Evolutionary conservation across 2,888 invertebrate genomes (phyloP), one percentile per base, ranked within the genome.

Genomic region (Drosophila nr. medialis): DNA sequence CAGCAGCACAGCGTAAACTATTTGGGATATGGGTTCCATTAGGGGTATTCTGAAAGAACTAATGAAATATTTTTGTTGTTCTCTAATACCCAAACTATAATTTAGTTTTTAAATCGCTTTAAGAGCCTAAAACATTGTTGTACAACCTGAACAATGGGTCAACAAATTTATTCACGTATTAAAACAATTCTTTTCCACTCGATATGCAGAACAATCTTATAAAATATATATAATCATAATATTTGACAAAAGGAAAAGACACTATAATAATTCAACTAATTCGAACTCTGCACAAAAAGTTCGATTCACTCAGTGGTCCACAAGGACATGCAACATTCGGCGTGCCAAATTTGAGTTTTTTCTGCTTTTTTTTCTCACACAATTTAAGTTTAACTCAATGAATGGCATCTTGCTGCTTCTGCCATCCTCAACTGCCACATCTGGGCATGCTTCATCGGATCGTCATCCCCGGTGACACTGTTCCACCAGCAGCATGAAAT

Each of bases 371-470:
- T 21, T 15, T 21, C 11, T 13, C 3, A 7, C 27, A 11, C 24
- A 55, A 13, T 38, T 51, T 13, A 3, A 40, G n/a, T 21, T 53
- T 32, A 51, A 32, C 51, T 55, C 3, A 29, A 21, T 34, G 34
- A 55, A 18, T 38, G 27, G 21, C 36, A 50, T 15, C n/a, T n/a
- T 24, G 38, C 2, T 6, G 8, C 30, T 7, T 29, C 21, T 11
- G 18, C 30, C 18, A 13, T 30, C 24, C 13, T 29, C 18, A 6
- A 6, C 10, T 38, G 54, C 30, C 24, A 50, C 34, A 42, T 34
- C 56, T 36, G 66, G 54, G 18, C 54, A 58, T 45, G 55, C 50
- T 69, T 45, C 56, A 42, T 24, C 24, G 38, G 54, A 75, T 73
- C 56, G 38, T 10, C 53, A 40, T 70, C 34, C 48, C 62, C 45